Evolutionary conservation across 2,888 invertebrate species (phyloP).

Genomic region (Mactromeris polynyma): DNA sequence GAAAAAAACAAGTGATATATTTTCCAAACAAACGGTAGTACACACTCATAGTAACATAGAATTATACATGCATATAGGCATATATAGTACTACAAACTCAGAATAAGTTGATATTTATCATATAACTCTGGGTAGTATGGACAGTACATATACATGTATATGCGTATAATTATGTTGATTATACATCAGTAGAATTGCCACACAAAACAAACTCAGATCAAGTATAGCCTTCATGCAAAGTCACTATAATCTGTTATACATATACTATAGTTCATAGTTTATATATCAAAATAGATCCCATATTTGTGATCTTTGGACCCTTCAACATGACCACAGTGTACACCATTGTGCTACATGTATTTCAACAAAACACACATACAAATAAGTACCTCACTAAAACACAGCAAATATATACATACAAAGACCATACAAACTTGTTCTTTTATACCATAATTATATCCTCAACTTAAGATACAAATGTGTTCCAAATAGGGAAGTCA

Average conservation of each 20-base stretch:
- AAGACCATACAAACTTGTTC: background rate
- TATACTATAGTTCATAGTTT: background rate
- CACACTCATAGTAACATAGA: too few species aligned
- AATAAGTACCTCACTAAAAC: background rate
- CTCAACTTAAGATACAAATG: too few species aligned
- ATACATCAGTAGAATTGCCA: background rate
- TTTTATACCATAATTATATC: background rate
- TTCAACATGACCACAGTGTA: too few species aligned
- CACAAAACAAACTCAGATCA: background rate
- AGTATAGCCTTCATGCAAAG: background rate
- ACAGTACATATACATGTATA: too few species aligned
- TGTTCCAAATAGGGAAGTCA: too few species aligned
- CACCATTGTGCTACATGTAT: too few species aligned
- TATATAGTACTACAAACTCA: background rate
- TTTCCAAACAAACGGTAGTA: too few species aligned
- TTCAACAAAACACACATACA: background rate
- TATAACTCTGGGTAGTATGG: too few species aligned
- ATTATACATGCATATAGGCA: background rate
- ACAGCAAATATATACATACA: slow-evolving; percentile 1
- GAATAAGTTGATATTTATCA: background rate
- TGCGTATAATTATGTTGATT: background rate
- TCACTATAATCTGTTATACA: background rate
- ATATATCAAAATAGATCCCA: too few species aligned
- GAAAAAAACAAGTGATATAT: background rate
- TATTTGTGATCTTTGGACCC: too few species aligned